A percentile compares a stretch with the other conserved stretches of the same genome.
Conservation (phyloP, 1,140 invertebrate genomes). For the Probaryconus sp. region DNA sequence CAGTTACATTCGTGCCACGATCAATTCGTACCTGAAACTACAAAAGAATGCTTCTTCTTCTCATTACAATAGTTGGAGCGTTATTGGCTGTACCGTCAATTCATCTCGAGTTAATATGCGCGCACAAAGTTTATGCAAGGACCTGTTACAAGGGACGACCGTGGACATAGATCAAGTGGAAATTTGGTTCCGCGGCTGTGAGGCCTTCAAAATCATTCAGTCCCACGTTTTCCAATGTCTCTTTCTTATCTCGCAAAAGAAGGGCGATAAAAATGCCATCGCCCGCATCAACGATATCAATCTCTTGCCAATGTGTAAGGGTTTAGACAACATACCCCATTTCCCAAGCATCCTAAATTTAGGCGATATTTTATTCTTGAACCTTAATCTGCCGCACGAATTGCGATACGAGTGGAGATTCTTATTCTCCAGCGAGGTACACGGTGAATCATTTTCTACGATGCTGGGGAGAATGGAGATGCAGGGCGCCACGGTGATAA, state of each 20-base stretch:
- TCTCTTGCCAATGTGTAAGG: slow-evolving; percentile 79
- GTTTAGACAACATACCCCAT: slow-evolving; percentile 84
- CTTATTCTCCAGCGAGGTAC: slow-evolving; percentile 88
- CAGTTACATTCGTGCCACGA: slow-evolving; percentile 74
- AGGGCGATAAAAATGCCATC: slow-evolving; percentile 73
- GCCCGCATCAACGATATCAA: slow-evolving; percentile 76
- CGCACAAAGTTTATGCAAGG: slow-evolving; percentile 71
- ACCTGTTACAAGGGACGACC: slow-evolving; percentile 69
- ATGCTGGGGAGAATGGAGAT: slow-evolving; percentile 86
- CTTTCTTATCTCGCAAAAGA: slow-evolving; percentile 75
- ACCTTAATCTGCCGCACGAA: slow-evolving; percentile 85
- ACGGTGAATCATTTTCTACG: slow-evolving; percentile 91
- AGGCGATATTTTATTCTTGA: slow-evolving; percentile 87
- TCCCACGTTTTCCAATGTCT: slow-evolving; percentile 76
- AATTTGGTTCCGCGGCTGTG: slow-evolving; percentile 68
- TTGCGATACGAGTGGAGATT: slow-evolving; percentile 88
- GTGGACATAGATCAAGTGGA: slow-evolving; percentile 70
- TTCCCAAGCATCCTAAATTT: slow-evolving; percentile 88
- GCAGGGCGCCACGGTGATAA: slow-evolving; percentile 87
- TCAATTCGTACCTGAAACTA: slow-evolving; percentile 74
- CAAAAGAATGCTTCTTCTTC: slow-evolving; percentile 72
- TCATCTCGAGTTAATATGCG: slow-evolving; percentile 71
- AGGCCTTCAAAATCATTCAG: slow-evolving; percentile 72
- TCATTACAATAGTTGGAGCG: slow-evolving; percentile 73
- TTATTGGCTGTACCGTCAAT: slow-evolving; percentile 75